A percentile compares a stretch with the other conserved stretches of the same genome.
phyloP scores from a whole-genome alignment of 2,888 invertebrate species.

The Pristionchus arcanus region DNA sequence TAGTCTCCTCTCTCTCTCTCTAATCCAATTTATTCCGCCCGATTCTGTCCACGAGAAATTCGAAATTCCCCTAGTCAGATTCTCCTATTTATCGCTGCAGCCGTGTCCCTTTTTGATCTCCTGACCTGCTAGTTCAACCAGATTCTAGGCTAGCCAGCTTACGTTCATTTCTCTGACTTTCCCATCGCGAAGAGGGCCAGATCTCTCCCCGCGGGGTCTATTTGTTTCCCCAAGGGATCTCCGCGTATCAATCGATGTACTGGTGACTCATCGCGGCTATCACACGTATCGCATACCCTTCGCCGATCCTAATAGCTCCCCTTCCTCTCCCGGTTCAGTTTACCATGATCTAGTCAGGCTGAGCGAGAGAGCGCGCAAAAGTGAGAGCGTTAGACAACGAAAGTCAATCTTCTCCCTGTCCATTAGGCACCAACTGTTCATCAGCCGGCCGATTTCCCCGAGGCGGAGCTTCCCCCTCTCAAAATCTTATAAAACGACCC shows the following conservation, averaged over 20 bases:
- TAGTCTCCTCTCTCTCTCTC: no score
- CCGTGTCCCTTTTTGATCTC: no score
- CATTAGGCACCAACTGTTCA: constrained; percentile 2
- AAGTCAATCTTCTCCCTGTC: neutral
- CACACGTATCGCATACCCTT: neutral
- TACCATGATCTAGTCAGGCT: neutral
- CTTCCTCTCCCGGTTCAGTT: neutral
- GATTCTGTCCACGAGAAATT: no score
- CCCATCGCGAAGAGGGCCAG: no score
- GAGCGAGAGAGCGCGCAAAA: neutral
- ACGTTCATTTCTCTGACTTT: no score
- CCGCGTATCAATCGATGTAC: neutral
- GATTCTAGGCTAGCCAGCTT: no score
- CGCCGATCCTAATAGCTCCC: neutral
- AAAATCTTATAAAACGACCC: neutral
- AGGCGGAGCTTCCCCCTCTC: neutral
- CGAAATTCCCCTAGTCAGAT: no score
- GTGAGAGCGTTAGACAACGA: neutral
- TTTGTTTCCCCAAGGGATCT: neutral
- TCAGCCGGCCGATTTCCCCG: neutral
- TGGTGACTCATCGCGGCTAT: no score
- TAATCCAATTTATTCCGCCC: no score
- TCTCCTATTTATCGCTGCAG: no score
- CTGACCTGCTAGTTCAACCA: no score
- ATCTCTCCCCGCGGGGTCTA: neutral